Evolutionary conservation across 2,888 invertebrate genomes (phyloP), one percentile per base, ranked within the genome.

Genomic region (Odontocerum albicorne): DNA sequence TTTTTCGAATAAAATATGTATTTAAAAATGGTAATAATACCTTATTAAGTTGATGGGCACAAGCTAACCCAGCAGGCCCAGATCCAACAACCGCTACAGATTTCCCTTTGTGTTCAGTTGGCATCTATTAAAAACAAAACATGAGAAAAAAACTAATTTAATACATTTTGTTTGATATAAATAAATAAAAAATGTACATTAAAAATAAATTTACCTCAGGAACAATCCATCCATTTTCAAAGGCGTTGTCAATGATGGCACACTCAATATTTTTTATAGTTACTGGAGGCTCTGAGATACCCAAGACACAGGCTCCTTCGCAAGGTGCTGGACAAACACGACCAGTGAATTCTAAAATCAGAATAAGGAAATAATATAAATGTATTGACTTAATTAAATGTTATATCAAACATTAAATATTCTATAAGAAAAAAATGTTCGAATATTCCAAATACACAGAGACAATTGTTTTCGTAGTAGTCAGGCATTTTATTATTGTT

Each of bases 231-330:
- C 96, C 96, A 72, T 90, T 87, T 68, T 96, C 94, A 72, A 95
- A 99, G 8, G 96, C 99, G 75, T 96, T 87, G 77, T 99, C 99
- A 64, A 99, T 97, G 70, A 99, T 99, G 51, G 97, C 87, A 72
- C 97, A 97, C 77, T 99, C 99, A 65, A 99, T 98, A 71, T 96
- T 96, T 77, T 99, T 99, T 71, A 99, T 99, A 59, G 98, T 98
- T 17, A 99, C 99, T 8, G 98, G 84, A 2, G 96, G 96, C 66
- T 95, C 92, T 15, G 93, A 95, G 69, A 99, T 99, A 53, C 86
- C 96, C 61, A 98, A 75, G 54, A 97, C 97, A 72, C 99, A 99
- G 2, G 98, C 95, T 43, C 95, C 98, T 75, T 99, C 99, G 72
- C 99, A 99, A 6, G 99, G 98, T 7, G 99, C 99, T 1, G 97